Conservation (phyloP, 1,140 invertebrate species). For the Sminthurinus signatus region DNA sequence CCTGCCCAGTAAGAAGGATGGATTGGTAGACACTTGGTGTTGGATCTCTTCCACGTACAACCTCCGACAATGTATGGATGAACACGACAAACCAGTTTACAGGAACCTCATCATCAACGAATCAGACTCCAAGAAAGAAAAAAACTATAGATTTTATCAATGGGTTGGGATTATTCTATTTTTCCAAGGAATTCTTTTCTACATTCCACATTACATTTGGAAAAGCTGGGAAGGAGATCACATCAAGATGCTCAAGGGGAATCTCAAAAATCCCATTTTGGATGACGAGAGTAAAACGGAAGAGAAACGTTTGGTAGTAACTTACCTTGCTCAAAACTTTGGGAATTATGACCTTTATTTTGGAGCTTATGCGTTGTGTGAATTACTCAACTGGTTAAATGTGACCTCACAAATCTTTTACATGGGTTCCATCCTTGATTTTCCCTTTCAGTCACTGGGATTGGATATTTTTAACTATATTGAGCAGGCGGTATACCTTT, state of each 20-base stretch:
- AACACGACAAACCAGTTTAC: no score
- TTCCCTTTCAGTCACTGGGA: constrained; percentile 66
- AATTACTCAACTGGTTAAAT: constrained; percentile 77
- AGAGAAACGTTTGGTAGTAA: constrained; percentile 64
- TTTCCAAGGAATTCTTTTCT: constrained; percentile 82
- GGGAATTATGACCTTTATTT: constrained; percentile 70
- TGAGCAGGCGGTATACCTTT: no score
- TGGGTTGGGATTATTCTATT: constrained; percentile 82
- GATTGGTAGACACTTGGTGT: no score
- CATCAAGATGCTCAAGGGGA: constrained; percentile 75
- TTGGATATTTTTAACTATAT: constrained; percentile 86
- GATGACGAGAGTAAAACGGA: constrained; percentile 67
- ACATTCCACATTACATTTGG: constrained; percentile 81
- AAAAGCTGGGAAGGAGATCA: constrained; percentile 79
- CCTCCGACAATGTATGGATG: no score
- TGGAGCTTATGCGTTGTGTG: constrained; percentile 74
- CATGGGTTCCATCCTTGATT: constrained; percentile 81
- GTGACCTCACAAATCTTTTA: constrained; percentile 83
- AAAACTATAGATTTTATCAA: constrained; percentile 78
- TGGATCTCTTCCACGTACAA: no score
- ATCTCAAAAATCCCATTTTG: constrained; percentile 70
- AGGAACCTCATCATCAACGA: no score
- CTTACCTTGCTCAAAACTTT: constrained; percentile 70
- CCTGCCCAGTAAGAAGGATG: no score
- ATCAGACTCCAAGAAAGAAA: no score